Evolutionary conservation across 2,797 vertebrate genomes (phyloP).

Genomic region (Sebastes miniatus): DNA sequence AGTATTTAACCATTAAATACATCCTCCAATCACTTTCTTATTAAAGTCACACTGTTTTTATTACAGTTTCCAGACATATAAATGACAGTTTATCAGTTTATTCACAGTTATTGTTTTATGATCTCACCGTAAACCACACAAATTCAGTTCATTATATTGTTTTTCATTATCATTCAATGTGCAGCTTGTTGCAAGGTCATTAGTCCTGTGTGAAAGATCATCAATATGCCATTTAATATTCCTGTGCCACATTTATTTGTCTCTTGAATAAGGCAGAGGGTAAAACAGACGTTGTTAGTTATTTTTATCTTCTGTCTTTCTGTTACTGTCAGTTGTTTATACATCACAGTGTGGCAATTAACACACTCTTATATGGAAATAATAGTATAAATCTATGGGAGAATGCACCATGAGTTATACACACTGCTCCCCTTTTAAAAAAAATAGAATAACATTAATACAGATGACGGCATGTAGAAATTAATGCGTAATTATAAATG

Average conservation of each 20-base stretch:
- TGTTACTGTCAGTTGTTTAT: slow-evolving; percentile 23
- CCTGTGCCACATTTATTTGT: not conserved
- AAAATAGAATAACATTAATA: slow-evolving; percentile 12
- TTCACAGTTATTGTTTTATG: not conserved
- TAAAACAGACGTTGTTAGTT: slow-evolving; percentile 10
- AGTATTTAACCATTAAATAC: not conserved
- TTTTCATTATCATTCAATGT: not conserved
- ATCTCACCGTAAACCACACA: not conserved
- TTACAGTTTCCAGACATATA: not conserved
- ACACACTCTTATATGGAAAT: slow-evolving; percentile 25
- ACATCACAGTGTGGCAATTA: slow-evolving; percentile 32
- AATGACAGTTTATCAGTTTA: not conserved
- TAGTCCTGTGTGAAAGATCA: not conserved
- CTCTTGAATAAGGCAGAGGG: not conserved
- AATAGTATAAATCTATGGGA: not conserved
- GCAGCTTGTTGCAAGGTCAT: not conserved
- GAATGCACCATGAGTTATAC: not conserved
- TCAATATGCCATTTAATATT: not conserved
- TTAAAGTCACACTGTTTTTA: not conserved
- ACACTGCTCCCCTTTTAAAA: not conserved
- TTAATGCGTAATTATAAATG: slow-evolving; percentile 56
- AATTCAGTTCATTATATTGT: not conserved
- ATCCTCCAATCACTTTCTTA: not conserved
- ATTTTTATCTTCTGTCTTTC: slow-evolving; percentile 26
- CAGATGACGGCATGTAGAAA: slow-evolving; percentile 29